phyloP scores from a whole-genome alignment of 2,888 invertebrate species.

The Clanis bilineata region DNA sequence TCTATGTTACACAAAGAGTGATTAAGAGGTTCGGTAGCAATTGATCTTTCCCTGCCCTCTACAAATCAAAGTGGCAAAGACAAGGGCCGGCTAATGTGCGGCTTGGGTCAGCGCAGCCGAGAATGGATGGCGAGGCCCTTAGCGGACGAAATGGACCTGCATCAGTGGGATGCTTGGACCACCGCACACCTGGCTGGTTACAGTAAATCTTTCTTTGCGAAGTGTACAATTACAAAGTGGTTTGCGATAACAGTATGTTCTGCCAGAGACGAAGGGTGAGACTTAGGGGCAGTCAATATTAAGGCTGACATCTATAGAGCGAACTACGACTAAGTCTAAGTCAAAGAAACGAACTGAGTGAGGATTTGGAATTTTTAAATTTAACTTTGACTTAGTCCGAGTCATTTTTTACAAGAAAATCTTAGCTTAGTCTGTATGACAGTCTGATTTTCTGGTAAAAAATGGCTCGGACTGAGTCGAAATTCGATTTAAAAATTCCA shows the following conservation, averaged over 20 bases:
- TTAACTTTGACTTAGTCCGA: no score
- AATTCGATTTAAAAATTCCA: no score
- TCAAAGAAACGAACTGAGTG: no score
- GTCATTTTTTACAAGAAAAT: no score
- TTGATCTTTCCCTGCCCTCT: constrained; percentile 59
- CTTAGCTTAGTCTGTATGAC: no score
- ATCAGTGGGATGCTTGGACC: constrained; percentile 12
- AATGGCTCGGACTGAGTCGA: no score
- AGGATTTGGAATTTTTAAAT: no score
- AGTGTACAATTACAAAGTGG: neutral
- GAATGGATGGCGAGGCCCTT: constrained; percentile 18
- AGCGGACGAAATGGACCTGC: neutral
- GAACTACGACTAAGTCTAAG: no score
- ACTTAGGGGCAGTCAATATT: no score
- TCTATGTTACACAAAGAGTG: constrained; percentile 18
- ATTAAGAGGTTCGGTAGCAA: constrained; percentile 48
- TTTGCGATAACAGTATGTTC: neutral
- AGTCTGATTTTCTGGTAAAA: no score
- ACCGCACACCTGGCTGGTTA: neutral
- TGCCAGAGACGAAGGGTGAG: no score
- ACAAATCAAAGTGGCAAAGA: constrained; percentile 74
- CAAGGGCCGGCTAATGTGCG: constrained; percentile 65
- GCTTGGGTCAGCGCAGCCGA: constrained; percentile 41
- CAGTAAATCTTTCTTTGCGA: neutral
- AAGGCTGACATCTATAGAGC: no score